These are phyloP conservation scores for Tetranychus piercei DNA, from an alignment of 2,888 invertebrate species.

Conservation along the genomic window DNA sequence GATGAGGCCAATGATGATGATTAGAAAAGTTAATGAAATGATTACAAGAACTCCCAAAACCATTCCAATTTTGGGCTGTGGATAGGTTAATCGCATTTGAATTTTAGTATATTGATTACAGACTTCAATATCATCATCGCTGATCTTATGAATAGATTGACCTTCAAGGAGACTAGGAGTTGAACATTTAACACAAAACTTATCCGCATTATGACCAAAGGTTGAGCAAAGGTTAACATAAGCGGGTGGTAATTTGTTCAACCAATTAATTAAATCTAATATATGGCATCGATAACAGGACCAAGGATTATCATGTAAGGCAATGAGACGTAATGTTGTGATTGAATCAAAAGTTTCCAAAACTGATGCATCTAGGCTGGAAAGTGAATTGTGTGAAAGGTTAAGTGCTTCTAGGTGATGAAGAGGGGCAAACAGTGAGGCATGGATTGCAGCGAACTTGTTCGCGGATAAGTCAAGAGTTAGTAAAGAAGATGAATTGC, in stretches of 20 bases:
- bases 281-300: conserved; percentile 44
- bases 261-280: conserved; percentile 20
- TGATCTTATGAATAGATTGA: conserved; percentile 5
- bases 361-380: conserved; percentile 43
- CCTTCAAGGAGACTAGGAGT: conserved; percentile 14
- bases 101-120: conserved; percentile 23
- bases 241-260: conserved; percentile 11
- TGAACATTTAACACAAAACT: conserved; percentile 14
- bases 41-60: conserved; percentile 40
- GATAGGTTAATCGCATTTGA: conserved; percentile 22
- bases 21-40: conserved; percentile 37
- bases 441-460: conserved; percentile 43
- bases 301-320: conserved; percentile 46
- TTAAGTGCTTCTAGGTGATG: conserved; percentile 45
- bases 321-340: conserved; percentile 21
- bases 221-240: conserved; percentile 14
- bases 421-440: conserved; percentile 41
- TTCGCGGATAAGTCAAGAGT: conserved; percentile 55
- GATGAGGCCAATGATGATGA: conserved; percentile 43
- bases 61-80: conserved; percentile 34
- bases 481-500: conserved; percentile 33
- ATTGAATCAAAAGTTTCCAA: conserved; percentile 37
- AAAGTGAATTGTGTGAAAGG: conserved; percentile 51
- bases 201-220: conserved; percentile 29
- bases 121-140: conserved; percentile 20